Conservation (phyloP, 2,113 vertebrate genomes). For the Nansenia antarctica region DNA sequence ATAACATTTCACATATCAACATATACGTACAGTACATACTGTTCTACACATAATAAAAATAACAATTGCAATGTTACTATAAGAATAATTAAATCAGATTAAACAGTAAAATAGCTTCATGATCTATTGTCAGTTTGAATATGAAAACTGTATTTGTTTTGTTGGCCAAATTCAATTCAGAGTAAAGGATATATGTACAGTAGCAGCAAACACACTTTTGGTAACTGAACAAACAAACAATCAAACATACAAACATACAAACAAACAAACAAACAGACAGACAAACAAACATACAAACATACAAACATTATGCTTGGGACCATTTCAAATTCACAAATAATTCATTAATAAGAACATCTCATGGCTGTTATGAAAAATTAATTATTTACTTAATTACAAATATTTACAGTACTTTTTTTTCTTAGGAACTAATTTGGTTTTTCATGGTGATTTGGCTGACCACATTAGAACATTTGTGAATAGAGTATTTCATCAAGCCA, state of each 20-base stretch:
- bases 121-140: conserved; percentile 43
- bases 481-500: not conserved
- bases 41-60: conserved; percentile 50
- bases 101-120: conserved; percentile 60
- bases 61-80: conserved; percentile 51
- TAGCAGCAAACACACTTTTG: conserved; percentile 81
- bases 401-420: conserved; percentile 67
- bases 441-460: conserved; percentile 14
- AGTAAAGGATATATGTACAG: conserved; percentile 68
- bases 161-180: conserved; percentile 49
- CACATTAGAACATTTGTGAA: not conserved
- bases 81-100: conserved; percentile 63
- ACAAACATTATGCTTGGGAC: conserved; percentile 35
- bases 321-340: conserved; percentile 65
- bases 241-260: conserved; percentile 47
- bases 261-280: conserved; percentile 46
- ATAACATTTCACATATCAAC: conserved; percentile 21
- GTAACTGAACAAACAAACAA: conserved; percentile 63
- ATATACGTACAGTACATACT: conserved; percentile 42
- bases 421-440: conserved; percentile 55
- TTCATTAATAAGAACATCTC: conserved; percentile 38
- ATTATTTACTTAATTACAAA: conserved; percentile 67
- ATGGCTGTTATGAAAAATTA: conserved; percentile 24
- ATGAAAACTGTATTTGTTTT: conserved; percentile 50
- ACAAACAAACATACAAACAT: conserved; percentile 44